Evolutionary conservation across 2,113 vertebrate genomes (phyloP), one percentile per base, ranked within the genome.

Genomic region (Zosterops lateralis): DNA sequence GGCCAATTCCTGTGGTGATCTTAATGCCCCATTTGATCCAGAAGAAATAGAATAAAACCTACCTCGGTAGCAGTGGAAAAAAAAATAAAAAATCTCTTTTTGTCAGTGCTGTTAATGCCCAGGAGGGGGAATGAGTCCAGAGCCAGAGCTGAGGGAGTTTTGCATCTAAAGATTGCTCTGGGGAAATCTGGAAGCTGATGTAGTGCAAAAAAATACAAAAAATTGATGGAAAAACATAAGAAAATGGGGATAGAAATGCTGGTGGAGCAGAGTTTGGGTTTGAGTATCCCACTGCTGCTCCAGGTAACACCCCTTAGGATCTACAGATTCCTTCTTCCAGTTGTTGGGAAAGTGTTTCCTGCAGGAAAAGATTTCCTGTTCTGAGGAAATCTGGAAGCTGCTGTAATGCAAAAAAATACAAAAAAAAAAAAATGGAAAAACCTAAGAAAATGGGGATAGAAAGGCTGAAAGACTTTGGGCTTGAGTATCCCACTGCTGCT

Each of bases 1-100:
- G 75, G 75, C 95, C 79, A 58, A 56, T 67, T 93, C 86, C 87
- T 89, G 91, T 79, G 87, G 84, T 31, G 57, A 74, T n/a, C 28
- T 54, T 79, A n/a, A 92, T 34, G 53, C 65, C 65, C 89, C 86
- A 60, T 89, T 84, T 36, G 76, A 94, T 94, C 89, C 74, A 68
- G 53, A 89, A 89, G 38, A 70, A 50, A 31, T 28, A 66, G 82
- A 89, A 81, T 34, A 54, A 92, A 24, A 3, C 61, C 36, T 68
- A 65, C 53, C 73, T 47, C 2, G 0, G 58, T 36, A 70, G 57
- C 31, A 72, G 68, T 40, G 75, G 26, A 81, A 62, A 81, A 96
- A 78, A 38, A 38, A 9, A 38, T 34, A 38, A 38, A 38, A 38
- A 38, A 38, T 42, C 48, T 56, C 72, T 66, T 24, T 93, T 87